A percentile compares a stretch with the other conserved stretches of the same genome.
These are phyloP conservation scores for Enteromius fasciolatus DNA, from an alignment of 2,797 vertebrate species.

Conservation along the genomic window DNA sequence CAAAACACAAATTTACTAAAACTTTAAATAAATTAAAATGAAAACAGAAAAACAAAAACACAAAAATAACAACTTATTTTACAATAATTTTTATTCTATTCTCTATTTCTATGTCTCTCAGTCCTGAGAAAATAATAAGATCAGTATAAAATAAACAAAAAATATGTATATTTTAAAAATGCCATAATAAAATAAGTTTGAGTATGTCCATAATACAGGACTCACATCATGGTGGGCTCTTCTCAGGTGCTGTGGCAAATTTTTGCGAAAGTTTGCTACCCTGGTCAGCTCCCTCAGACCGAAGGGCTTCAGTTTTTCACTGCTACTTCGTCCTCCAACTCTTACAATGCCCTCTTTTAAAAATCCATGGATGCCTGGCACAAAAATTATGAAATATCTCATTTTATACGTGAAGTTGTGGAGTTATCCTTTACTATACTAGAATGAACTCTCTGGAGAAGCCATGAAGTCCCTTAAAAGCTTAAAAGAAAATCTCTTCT, in stretches of 20 bases:
- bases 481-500: not conserved
- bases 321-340: slow-evolving; percentile 91
- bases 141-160: not conserved
- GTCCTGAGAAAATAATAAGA: not conserved
- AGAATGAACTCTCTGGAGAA: not conserved
- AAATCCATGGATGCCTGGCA: slow-evolving; percentile 84
- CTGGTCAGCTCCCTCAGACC: slow-evolving; percentile 82
- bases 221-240: slow-evolving; percentile 77
- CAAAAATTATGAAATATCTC: not conserved
- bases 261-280: slow-evolving; percentile 55
- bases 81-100: not conserved
- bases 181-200: not conserved
- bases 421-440: not conserved
- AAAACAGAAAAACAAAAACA: not conserved
- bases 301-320: slow-evolving; percentile 83
- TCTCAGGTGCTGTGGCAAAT: slow-evolving; percentile 72
- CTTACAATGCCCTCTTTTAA: slow-evolving; percentile 82
- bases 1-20: not conserved
- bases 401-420: not conserved
- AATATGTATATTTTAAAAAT: too few relatives aligned
- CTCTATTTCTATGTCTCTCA: too few relatives aligned
- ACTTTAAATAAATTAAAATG: not conserved
- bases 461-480: not conserved
- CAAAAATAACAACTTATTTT: not conserved
- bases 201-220: not conserved